phyloP scores from a whole-genome alignment of 2,888 invertebrate genomes.

The Tetranychus piercei region DNA sequence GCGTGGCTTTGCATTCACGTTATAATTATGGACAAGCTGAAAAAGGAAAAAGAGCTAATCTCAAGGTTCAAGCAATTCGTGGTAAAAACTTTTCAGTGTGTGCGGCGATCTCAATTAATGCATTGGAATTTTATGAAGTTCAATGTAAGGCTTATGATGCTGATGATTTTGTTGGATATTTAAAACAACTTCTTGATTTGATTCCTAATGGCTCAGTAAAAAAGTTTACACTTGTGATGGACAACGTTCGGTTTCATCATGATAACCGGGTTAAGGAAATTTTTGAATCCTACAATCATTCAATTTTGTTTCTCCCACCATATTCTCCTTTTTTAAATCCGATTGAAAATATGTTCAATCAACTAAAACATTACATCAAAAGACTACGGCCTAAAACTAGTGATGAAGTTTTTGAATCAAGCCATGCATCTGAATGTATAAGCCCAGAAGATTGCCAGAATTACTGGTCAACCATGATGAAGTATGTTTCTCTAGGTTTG shows the following conservation, averaged over 20 bases:
- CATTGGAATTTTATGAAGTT: background rate
- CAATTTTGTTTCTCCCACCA: background rate
- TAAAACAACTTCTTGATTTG: background rate
- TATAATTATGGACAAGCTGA: background rate
- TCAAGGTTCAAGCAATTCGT: background rate
- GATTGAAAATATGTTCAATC: no score
- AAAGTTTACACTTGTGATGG: background rate
- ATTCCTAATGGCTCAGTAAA: background rate
- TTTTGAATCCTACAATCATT: background rate
- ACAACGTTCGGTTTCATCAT: slow-evolving; percentile 5
- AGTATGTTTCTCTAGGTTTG: no score
- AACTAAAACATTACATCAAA: no score
- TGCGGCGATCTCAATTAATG: background rate
- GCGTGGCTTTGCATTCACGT: background rate
- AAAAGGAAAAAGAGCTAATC: background rate
- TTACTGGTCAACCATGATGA: background rate
- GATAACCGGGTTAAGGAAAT: background rate
- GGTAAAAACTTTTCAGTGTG: background rate
- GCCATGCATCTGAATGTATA: background rate
- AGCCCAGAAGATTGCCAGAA: background rate
- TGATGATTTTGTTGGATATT: background rate
- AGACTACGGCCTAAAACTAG: no score
- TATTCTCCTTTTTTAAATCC: background rate
- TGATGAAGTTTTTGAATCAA: no score
- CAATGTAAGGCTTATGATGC: background rate